These are phyloP conservation scores for Eudemis profundana DNA, from an alignment of 2,888 invertebrate species.

Conservation along the genomic window DNA sequence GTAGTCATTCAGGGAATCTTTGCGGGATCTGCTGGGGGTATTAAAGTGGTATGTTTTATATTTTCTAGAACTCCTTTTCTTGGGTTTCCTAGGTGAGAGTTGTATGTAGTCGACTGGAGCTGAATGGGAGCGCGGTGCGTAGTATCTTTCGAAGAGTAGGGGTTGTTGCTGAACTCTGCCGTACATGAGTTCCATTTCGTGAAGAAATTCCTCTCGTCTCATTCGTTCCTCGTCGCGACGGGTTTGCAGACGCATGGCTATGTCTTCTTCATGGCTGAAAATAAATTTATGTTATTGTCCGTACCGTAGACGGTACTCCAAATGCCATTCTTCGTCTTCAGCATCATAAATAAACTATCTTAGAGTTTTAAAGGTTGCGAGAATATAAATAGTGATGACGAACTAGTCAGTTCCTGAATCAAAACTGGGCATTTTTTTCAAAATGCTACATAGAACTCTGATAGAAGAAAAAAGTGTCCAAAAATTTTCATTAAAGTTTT, in stretches of 20 bases:
- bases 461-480: too few species aligned
- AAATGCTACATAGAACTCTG: too few species aligned
- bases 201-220: slow-evolving; percentile 87
- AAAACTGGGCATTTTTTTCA: not conserved
- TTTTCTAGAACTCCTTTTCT: slow-evolving; percentile 59
- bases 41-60: slow-evolving; percentile 61
- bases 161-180: slow-evolving; percentile 89
- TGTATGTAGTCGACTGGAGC: slow-evolving; percentile 65
- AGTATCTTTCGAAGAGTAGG: slow-evolving; percentile 89
- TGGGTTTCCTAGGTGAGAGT: slow-evolving; percentile 73
- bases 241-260: slow-evolving; percentile 87
- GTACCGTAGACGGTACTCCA: too few species aligned
- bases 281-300: slow-evolving; percentile 1
- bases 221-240: slow-evolving; percentile 88
- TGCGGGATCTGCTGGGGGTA: slow-evolving; percentile 68
- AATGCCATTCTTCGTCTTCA: too few species aligned
- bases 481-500: too few species aligned
- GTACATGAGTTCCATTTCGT: slow-evolving; percentile 90
- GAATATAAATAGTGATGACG: too few species aligned
- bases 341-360: too few species aligned
- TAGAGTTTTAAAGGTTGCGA: too few species aligned
- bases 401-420: not conserved
- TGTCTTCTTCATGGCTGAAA: slow-evolving; percentile 87
- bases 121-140: slow-evolving; percentile 82
- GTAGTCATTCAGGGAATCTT: slow-evolving; percentile 72